Conservation (phyloP, 1,140 invertebrate species). For the Bombus huntii region DNA sequence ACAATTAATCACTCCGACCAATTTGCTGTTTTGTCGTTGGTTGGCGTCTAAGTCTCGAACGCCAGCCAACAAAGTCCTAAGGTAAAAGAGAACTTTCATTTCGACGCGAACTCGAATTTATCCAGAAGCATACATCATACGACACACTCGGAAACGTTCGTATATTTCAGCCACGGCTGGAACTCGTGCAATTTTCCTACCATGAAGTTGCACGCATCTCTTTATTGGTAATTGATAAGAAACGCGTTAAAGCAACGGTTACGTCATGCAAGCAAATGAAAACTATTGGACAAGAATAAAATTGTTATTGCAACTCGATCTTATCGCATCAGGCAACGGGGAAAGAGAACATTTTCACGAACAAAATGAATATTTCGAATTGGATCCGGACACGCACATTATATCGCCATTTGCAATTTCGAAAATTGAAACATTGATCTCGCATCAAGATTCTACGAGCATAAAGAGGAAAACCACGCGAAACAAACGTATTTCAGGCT, state of each 20-base stretch:
- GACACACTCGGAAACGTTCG: background rate
- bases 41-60: no score
- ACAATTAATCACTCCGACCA: no score
- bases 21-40: no score
- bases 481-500: background rate
- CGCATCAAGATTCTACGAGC: background rate
- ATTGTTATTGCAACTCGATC: background rate
- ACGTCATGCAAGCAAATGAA: background rate
- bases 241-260: background rate
- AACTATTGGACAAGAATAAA: background rate
- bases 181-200: slow-evolving; percentile 11
- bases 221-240: background rate
- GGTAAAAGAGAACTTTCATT: background rate
- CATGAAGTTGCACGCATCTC: background rate
- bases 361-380: background rate
- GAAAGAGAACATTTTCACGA: background rate
- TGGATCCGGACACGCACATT: background rate
- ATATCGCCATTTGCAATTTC: background rate
- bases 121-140: no score
- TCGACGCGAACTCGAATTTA: no score
- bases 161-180: background rate
- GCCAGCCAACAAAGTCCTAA: no score
- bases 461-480: background rate
- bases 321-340: background rate
- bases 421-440: background rate